Evolutionary conservation across 2,888 invertebrate genomes (phyloP), one percentile per base, ranked within the genome.

Genomic region (Thalpophila matura): DNA sequence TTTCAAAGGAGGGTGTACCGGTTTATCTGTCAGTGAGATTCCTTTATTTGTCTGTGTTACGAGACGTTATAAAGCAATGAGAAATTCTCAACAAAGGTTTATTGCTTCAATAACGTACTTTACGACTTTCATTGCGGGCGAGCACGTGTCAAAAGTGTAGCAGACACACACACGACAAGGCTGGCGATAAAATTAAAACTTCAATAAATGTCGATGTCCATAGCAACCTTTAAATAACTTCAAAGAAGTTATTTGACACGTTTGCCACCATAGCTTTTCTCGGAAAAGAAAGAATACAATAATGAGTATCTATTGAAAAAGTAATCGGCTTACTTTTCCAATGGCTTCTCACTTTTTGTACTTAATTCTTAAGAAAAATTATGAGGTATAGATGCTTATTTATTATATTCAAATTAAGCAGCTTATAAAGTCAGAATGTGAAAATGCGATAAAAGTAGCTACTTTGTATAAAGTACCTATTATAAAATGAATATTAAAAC

Each of bases 41-140:
- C 70, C 71, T 85, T 86, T 86, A 86, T 87, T 86, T 84, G 81
- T 84, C 80, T 74, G 73, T 78, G 79, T 83, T 85, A 86, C 81
- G 83, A 82, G 82, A 85, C 81, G 84, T 85, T 88, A 86, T 86
- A 84, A 81, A 79, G 86, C 86, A 85, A 89, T 88, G 87, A 86
- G 90, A 88, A 91, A 90, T 92, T 90, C 87, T 88, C 86, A 86
- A 91, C 89, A 90, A 89, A 87, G 88, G 89, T 93, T 92, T 92
- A 93, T 87, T 80, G 79, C 89, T 88, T 84, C 89, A 91, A 91
- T 93, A 92, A 89, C 87, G 80, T 82, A 87, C 79, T 92, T 93
- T 92, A 93, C 87, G 91, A 90, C 83, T 79, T 81, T 81, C 84
- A 87, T 86, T 85, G 90, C 86, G 87, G 86, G 77, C 80, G 85